Percentiles rank a stretch among this genome's conserved stretches.
Evolutionary conservation across 2,888 invertebrate species (phyloP).

Genomic region (Germaria angustata): DNA sequence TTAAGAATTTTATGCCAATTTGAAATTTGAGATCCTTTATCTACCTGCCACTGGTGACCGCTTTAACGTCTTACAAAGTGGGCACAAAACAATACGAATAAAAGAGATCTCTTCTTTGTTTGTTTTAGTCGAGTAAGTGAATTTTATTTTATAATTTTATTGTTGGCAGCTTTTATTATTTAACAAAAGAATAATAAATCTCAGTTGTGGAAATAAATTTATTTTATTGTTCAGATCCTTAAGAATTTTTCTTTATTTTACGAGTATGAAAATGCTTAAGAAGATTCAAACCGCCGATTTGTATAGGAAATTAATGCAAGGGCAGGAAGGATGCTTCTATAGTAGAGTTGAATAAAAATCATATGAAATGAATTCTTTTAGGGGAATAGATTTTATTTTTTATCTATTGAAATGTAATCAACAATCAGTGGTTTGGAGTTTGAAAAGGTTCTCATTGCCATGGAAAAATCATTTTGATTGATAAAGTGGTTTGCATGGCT

Average conservation of each 20-base stretch:
- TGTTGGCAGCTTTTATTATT: constrained; percentile 9
- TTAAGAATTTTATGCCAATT: background rate
- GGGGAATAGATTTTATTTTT: background rate
- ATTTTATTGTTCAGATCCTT: background rate
- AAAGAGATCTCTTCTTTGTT: background rate
- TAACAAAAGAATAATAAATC: constrained; percentile 36
- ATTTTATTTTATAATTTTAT: constrained; percentile 49
- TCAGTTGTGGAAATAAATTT: constrained; percentile 5
- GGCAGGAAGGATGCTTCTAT: background rate
- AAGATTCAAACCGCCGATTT: background rate
- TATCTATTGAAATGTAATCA: background rate
- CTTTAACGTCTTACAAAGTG: background rate
- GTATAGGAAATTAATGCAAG: background rate
- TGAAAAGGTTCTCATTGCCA: background rate
- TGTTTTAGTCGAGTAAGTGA: constrained; percentile 7
- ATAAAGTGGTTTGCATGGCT: background rate
- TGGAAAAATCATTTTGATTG: background rate
- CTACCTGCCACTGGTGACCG: background rate
- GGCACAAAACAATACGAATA: background rate
- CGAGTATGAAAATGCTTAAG: background rate
- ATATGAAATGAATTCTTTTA: background rate
- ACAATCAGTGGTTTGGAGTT: background rate
- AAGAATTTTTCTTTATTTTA: background rate
- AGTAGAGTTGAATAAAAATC: background rate
- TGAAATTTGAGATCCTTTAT: constrained; percentile 19